Evolutionary conservation across 2,888 invertebrate genomes (phyloP).

Genomic region (Petrolisthes cinctipes): DNA sequence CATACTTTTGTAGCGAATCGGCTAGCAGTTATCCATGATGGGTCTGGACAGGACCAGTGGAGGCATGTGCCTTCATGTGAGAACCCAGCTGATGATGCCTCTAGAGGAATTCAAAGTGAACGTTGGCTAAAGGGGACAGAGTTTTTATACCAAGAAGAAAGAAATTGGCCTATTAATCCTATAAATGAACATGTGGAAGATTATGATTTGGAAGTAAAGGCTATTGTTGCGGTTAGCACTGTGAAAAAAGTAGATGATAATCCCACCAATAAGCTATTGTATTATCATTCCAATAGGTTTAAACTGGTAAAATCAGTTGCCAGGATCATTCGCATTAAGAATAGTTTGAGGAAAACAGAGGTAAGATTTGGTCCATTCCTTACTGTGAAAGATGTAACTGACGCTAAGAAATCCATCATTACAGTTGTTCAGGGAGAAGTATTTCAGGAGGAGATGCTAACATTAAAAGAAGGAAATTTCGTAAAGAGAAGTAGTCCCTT

Average conservation of each 20-base stretch:
- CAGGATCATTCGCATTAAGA: background rate
- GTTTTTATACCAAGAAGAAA: background rate
- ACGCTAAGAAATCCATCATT: slow-evolving; percentile 2
- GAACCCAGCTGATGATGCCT: slow-evolving; percentile 21
- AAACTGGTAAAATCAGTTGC: background rate
- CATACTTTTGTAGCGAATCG: slow-evolving; percentile 24
- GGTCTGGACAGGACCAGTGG: background rate
- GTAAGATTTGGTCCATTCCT: background rate
- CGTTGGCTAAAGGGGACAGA: background rate
- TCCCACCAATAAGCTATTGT: background rate
- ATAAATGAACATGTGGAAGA: background rate
- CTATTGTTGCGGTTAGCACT: background rate
- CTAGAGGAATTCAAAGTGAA: slow-evolving; percentile 4
- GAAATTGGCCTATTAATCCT: background rate
- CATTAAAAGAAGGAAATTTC: background rate
- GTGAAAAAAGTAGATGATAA: background rate
- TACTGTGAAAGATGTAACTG: background rate
- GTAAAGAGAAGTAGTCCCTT: background rate
- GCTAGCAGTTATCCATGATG: background rate
- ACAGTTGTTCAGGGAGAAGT: background rate
- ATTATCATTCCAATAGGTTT: background rate
- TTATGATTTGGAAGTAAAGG: background rate
- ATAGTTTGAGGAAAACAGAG: background rate
- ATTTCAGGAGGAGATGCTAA: background rate
- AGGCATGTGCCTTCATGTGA: background rate